Base-by-base conservation (phyloP, 2,888 invertebrate species). In the Xanthostigma xanthostigma region DNA sequence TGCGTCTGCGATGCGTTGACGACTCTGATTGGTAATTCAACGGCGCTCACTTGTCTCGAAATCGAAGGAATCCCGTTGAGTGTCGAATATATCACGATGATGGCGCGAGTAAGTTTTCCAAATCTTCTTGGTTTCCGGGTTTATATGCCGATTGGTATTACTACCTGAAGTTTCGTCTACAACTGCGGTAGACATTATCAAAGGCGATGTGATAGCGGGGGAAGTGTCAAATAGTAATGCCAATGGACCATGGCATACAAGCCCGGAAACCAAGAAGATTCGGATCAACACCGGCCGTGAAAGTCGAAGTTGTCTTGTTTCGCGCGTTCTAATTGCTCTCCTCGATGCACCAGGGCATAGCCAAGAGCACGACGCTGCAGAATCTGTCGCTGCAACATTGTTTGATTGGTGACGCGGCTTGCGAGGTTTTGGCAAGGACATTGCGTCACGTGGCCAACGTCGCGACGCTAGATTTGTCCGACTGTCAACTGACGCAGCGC, bases 11-110 rank as follows among this genome's bases (percentile, higher is more conserved):
- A 48, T 11, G 10, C 48, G n/a, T 66, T 86, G 45, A 75, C 73
- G 50, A 76, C 78, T 56, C 62, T 87, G 41, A 67, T 81, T 6
- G 79, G 17, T 11, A n/a, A 75, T 53, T 83, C 80, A 12, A 71
- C 75, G 36, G 72, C 77, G 12, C 64, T 87, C 9, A 72, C 74
- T 1, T 67, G 73, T 6, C 62, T 88, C 33, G 73, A 79, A 51
- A 63, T 88, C 11, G 86, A 86, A 58, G 85, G 84, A 0, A 62
- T 88, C 33, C 86, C 86, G 0, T 60, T 88, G 43, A 75, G 74
- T 53, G 71, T 74, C 53, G 78, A 81, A 12, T 84, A 83, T 57
- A 65, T 85, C 36, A 74, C 75, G 34, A 73, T 73, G 3, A 69
- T 70, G 59, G 75, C 72, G 57, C 76, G 69, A 75, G 81, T 68